phyloP scores from a whole-genome alignment of 2,888 invertebrate genomes.

The Gandaritis pyraliata region DNA sequence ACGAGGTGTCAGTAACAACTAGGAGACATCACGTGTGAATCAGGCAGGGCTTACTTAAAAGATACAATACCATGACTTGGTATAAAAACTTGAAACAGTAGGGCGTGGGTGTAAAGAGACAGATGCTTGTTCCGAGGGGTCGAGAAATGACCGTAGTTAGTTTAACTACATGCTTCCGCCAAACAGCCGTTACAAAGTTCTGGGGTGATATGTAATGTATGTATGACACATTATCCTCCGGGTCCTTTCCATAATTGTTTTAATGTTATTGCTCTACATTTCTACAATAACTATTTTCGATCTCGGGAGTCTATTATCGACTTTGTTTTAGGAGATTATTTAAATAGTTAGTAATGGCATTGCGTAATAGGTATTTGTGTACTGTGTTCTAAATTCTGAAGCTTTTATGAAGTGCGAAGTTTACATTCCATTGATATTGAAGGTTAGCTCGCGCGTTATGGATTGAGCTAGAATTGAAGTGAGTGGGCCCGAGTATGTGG shows the following conservation, averaged over 20 bases:
- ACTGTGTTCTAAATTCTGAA: slow-evolving; percentile 35
- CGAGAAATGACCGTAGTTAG: slow-evolving; percentile 75
- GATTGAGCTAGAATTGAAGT: slow-evolving; percentile 35
- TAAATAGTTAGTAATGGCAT: not conserved
- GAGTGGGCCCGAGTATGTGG: slow-evolving; percentile 40
- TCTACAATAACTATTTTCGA: not conserved
- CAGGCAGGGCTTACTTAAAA: slow-evolving; percentile 68
- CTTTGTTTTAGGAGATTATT: no score
- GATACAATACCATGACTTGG: slow-evolving; percentile 55
- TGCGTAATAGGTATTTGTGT: not conserved
- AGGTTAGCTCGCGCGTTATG: slow-evolving; percentile 37
- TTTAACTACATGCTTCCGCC: slow-evolving; percentile 80
- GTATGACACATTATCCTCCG: slow-evolving; percentile 51
- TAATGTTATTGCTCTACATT: not conserved
- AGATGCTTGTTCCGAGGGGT: slow-evolving; percentile 61
- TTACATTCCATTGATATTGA: slow-evolving; percentile 37
- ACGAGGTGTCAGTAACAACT: slow-evolving; percentile 57
- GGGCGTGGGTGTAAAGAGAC: slow-evolving; percentile 70
- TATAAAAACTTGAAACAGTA: slow-evolving; percentile 67
- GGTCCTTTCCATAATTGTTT: slow-evolving; percentile 17
- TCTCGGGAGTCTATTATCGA: no score
- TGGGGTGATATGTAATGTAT: slow-evolving; percentile 42
- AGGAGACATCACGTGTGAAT: slow-evolving; percentile 64
- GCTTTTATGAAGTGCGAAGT: slow-evolving; percentile 32
- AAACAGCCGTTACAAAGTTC: slow-evolving; percentile 54